Conservation (phyloP, 2,888 invertebrate genomes). For the Thereva nobilitata region DNA sequence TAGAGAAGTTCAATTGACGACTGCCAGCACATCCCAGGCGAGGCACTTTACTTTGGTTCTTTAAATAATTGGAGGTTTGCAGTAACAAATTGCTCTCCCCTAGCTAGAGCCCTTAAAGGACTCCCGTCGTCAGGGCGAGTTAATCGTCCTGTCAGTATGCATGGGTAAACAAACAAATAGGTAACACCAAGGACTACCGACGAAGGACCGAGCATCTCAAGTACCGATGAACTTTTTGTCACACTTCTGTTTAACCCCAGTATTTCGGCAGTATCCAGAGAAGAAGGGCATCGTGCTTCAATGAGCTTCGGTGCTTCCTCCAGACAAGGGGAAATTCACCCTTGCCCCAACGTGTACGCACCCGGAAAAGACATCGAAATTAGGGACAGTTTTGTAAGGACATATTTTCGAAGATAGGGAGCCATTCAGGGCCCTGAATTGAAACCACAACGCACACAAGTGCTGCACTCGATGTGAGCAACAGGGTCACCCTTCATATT, state of each 20-base stretch:
- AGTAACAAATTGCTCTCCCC: too few species aligned
- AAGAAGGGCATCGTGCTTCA: too few species aligned
- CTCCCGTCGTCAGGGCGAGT: conserved; percentile 11
- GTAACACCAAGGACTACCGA: background rate
- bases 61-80: too few species aligned
- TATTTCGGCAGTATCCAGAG: background rate
- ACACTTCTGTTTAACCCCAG: conserved; percentile 15
- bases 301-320: background rate
- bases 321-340: conserved; percentile 18
- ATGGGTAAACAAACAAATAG: conserved; percentile 33
- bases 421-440: conserved; percentile 13
- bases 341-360: background rate
- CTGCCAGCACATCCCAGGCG: too few species aligned
- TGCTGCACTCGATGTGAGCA: conserved; percentile 20
- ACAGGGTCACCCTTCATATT: conserved; percentile 10
- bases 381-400: conserved; percentile 33
- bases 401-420: conserved; percentile 21
- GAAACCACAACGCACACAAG: conserved; percentile 22
- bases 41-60: too few species aligned
- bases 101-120: too few species aligned
- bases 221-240: background rate
- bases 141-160: conserved; percentile 23
- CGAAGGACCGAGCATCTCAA: too few species aligned
- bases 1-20: too few species aligned
- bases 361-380: conserved; percentile 16